These are phyloP conservation scores for Chrysolina americana DNA, from an alignment of 2,888 invertebrate species.

Conservation along the genomic window DNA sequence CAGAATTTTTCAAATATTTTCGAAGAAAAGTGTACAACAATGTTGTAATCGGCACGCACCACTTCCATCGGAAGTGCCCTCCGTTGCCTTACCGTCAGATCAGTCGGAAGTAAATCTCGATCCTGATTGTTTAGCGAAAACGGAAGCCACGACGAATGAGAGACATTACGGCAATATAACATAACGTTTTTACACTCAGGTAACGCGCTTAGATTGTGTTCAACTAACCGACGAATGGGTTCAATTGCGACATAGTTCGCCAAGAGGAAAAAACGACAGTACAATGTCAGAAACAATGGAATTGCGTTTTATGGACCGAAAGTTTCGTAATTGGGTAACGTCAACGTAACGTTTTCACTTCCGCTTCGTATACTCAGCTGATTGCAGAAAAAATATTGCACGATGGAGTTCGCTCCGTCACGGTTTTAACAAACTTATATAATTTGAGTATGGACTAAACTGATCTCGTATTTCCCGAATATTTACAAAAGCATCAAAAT, in stretches of 20 bases:
- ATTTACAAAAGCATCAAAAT: too few species aligned
- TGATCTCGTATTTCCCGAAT: too few species aligned
- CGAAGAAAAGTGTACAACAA: neutral
- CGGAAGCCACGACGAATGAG: slow-evolving; percentile 29
- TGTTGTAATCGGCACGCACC: neutral
- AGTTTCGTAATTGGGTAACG: slow-evolving; percentile 13
- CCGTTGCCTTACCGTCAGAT: neutral
- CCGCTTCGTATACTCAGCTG: neutral
- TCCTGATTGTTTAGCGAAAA: slow-evolving; percentile 6
- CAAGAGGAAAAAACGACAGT: slow-evolving; percentile 18
- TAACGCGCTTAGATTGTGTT: slow-evolving; percentile 26
- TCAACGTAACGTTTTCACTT: slow-evolving; percentile 19
- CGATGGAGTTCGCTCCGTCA: neutral
- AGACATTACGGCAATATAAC: slow-evolving; percentile 6
- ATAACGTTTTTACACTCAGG: slow-evolving; percentile 30
- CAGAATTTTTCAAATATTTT: neutral
- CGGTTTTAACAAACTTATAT: neutral
- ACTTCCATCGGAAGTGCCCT: neutral
- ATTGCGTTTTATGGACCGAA: slow-evolving; percentile 18
- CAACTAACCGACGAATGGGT: slow-evolving; percentile 27
- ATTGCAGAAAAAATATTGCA: slow-evolving; percentile 1
- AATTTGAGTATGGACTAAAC: too few species aligned
- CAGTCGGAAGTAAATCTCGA: slow-evolving; percentile 13
- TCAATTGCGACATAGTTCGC: slow-evolving; percentile 24
- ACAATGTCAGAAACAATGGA: slow-evolving; percentile 22